Percentiles rank a stretch among this genome's conserved stretches.
Conservation (phyloP, 2,888 invertebrate genomes). For the Palloptera scutellata region DNA sequence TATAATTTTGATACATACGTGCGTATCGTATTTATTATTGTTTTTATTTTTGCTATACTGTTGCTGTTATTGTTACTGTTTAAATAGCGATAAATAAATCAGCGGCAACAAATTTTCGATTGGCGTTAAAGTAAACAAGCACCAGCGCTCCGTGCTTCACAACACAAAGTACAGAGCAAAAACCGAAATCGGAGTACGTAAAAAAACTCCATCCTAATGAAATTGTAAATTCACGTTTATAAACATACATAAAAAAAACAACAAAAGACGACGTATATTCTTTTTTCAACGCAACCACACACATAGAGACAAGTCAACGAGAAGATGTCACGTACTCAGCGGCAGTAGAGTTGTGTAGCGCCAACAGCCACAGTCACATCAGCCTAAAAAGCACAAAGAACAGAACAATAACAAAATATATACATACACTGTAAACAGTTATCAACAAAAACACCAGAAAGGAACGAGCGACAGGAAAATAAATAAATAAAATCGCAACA, state of each 20-base stretch:
- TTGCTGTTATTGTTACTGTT: slow-evolving; percentile 10
- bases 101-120: slow-evolving; percentile 36
- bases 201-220: slow-evolving; percentile 31
- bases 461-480: slow-evolving; percentile 23
- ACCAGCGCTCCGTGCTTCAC: slow-evolving; percentile 1
- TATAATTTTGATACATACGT: neutral
- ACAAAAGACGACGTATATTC: neutral
- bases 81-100: slow-evolving; percentile 32
- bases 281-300: neutral
- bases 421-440: slow-evolving; percentile 11
- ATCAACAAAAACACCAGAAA: slow-evolving; percentile 11
- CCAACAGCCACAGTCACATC: slow-evolving; percentile 32
- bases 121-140: slow-evolving; percentile 34
- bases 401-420: slow-evolving; percentile 6
- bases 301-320: slow-evolving; percentile 17
- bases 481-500: no score
- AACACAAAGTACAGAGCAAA: neutral
- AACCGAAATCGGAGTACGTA: slow-evolving; percentile 3
- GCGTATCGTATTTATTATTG: neutral
- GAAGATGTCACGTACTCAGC: no score
- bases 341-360: slow-evolving; percentile 18
- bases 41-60: neutral
- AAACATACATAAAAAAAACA: neutral
- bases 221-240: slow-evolving; percentile 33
- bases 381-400: slow-evolving; percentile 31